A percentile compares a stretch with the other conserved stretches of the same genome.
phyloP scores from a whole-genome alignment of 2,797 vertebrate species.

The Sparus aurata region DNA sequence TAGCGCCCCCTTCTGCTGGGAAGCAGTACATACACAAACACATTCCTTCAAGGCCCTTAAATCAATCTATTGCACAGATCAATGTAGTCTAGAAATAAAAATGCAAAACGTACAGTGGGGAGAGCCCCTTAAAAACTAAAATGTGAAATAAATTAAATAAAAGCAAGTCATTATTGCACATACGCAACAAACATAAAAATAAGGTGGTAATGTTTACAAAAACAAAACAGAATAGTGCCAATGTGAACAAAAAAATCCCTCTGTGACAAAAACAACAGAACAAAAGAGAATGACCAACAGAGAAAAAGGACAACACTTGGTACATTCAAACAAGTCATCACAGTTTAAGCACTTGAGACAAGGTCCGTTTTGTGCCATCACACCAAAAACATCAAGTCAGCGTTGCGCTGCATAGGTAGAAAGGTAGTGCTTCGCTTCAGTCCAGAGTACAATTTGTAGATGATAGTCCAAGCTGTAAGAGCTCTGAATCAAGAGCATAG shows the following conservation, averaged over 20 bases:
- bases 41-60: constrained; percentile 71
- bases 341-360: constrained; percentile 82
- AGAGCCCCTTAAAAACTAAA: constrained; percentile 65
- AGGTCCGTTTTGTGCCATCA: constrained; percentile 77
- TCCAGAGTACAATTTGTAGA: constrained; percentile 61
- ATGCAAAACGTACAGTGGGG: constrained; percentile 26
- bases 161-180: constrained; percentile 78
- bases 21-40: constrained; percentile 38
- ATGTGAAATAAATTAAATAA: constrained; percentile 83
- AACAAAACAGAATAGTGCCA: constrained; percentile 69
- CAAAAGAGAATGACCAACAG: constrained; percentile 79
- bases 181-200: constrained; percentile 71
- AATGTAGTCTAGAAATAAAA: constrained; percentile 53
- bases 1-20: constrained; percentile 64
- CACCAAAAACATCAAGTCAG: constrained; percentile 76
- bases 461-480: constrained; percentile 59
- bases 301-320: constrained; percentile 40
- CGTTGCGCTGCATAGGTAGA: constrained; percentile 82
- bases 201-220: constrained; percentile 70
- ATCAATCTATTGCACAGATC: constrained; percentile 82
- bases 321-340: constrained; percentile 86
- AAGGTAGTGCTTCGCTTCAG: constrained; percentile 77
- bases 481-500: constrained; percentile 47
- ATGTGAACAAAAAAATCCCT: constrained; percentile 61
- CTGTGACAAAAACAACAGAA: constrained; percentile 66